Conservation (phyloP, 2,113 vertebrate species). For the Rhinolophus ferrumequinum region DNA sequence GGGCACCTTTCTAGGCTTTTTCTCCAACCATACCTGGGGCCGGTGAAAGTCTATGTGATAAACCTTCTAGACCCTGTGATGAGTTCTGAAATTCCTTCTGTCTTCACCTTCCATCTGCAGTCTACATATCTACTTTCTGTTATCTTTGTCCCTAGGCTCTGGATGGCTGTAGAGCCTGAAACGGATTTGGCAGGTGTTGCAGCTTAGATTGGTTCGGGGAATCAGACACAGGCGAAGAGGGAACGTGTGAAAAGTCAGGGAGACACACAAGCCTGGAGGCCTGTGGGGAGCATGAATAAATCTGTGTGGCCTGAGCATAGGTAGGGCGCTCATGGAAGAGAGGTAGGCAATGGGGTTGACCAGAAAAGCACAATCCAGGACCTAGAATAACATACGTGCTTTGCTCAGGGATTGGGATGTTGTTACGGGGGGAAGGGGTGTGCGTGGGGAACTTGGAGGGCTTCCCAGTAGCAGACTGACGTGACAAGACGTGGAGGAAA, state of each 20-base stretch:
- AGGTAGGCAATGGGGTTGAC: background rate
- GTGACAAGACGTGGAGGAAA: background rate
- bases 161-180: background rate
- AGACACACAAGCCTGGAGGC: background rate
- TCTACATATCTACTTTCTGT: background rate
- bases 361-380: background rate
- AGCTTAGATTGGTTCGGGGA: background rate
- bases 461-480: background rate
- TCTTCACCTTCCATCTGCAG: background rate
- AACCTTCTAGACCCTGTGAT: background rate
- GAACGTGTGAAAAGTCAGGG: background rate
- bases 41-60: background rate
- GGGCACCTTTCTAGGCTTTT: background rate
- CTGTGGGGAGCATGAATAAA: background rate
- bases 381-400: background rate
- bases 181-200: background rate
- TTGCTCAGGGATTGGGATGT: background rate
- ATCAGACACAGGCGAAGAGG: background rate
- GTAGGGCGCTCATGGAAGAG: background rate
- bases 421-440: too few relatives aligned
- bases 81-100: background rate
- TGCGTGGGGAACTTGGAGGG: background rate
- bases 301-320: background rate
- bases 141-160: background rate
- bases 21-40: rapidly evolving